phyloP scores from a whole-genome alignment of 2,888 invertebrate genomes.

The Plebejus argus region DNA sequence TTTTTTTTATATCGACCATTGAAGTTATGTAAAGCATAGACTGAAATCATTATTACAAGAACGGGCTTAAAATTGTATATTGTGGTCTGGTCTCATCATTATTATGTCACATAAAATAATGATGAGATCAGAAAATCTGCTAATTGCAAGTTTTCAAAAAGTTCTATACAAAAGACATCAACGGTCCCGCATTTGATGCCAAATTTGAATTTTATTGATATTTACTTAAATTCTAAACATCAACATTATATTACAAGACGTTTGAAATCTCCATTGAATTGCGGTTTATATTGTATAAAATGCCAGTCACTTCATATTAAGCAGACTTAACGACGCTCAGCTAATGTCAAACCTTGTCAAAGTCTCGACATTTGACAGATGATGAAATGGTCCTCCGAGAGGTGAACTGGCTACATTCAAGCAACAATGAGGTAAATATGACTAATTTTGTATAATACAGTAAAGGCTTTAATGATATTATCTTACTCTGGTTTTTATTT shows the following conservation, averaged over 20 bases:
- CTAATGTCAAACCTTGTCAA: constrained; percentile 30
- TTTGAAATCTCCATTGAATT: not conserved
- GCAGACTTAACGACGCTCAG: not conserved
- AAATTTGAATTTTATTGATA: constrained; percentile 1
- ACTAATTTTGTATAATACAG: not conserved
- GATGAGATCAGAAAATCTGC: not conserved
- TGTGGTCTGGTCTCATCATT: too few relatives aligned
- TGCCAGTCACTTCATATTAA: not conserved
- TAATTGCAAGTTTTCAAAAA: not conserved
- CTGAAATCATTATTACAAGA: not conserved
- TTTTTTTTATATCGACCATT: too few relatives aligned
- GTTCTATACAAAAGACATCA: not conserved
- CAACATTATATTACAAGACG: not conserved
- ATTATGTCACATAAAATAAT: too few relatives aligned
- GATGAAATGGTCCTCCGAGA: constrained; percentile 14
- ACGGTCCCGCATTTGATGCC: not conserved
- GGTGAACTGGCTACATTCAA: not conserved
- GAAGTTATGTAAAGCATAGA: not conserved
- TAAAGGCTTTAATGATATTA: not conserved
- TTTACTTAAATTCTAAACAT: not conserved
- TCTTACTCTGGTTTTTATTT: not conserved
- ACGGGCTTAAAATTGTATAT: not conserved
- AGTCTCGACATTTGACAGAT: constrained; percentile 20
- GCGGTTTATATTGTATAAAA: not conserved
- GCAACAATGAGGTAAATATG: not conserved